phyloP scores from a whole-genome alignment of 1,140 invertebrate species.

The Cylas formicarius region DNA sequence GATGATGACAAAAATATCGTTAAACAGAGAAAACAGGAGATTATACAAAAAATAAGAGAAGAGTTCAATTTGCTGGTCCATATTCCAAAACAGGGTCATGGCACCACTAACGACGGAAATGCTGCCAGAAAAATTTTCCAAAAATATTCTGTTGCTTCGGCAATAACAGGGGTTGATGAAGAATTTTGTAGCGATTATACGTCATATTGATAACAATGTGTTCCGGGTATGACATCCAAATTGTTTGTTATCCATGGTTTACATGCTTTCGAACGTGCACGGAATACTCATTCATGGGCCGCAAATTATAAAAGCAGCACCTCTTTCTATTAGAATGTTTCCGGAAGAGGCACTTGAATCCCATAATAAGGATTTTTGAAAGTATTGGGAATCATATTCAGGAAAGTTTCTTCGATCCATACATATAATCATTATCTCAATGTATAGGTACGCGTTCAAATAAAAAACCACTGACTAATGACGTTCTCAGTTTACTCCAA shows the following conservation, averaged over 20 bases:
- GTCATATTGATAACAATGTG: too few species aligned
- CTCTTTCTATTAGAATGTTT: slow-evolving; percentile 38
- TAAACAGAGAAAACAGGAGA: slow-evolving; percentile 14
- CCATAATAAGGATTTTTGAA: slow-evolving; percentile 34
- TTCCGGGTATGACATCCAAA: too few species aligned
- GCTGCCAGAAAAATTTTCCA: slow-evolving; percentile 32
- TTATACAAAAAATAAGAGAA: slow-evolving; percentile 20
- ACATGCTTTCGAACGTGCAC: too few species aligned
- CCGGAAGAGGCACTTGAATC: slow-evolving; percentile 38
- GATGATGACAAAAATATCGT: slow-evolving; percentile 20
- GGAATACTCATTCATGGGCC: slow-evolving; percentile 33
- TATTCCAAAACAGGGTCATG: slow-evolving; percentile 35
- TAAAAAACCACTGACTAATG: slow-evolving; percentile 2
- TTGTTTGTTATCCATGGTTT: too few species aligned
- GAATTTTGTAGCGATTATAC: too few species aligned
- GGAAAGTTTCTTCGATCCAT: slow-evolving; percentile 10
- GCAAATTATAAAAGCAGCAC: slow-evolving; percentile 25
- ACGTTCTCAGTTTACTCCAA: slow-evolving; percentile 4
- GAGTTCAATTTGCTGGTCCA: slow-evolving; percentile 33
- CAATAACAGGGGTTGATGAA: slow-evolving; percentile 33
- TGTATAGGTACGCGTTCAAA: slow-evolving; percentile 3
- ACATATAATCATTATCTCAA: slow-evolving; percentile 6
- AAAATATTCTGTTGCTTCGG: slow-evolving; percentile 16
- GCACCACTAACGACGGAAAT: slow-evolving; percentile 40
- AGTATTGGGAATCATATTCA: slow-evolving; percentile 12